phyloP scores from a whole-genome alignment of 2,888 invertebrate genomes.

The Euspilapteryx auroguttella region DNA sequence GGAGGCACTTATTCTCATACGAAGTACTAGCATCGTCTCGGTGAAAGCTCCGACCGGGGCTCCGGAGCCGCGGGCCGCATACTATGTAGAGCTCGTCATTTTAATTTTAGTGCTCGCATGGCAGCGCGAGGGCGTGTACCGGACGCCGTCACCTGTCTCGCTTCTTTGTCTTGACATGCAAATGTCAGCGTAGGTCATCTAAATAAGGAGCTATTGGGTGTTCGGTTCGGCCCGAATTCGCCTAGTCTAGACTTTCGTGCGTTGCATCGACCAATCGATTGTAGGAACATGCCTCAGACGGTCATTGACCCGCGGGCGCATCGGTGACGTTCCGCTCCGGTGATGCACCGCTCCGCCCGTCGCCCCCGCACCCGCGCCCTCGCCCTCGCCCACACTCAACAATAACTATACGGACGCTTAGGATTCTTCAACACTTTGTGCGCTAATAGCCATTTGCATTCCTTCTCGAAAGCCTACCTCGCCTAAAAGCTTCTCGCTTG shows the following conservation, averaged over 20 bases:
- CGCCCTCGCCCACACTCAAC: not conserved
- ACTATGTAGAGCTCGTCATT: slow-evolving; percentile 24
- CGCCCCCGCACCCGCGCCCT: not conserved
- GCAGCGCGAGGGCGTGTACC: slow-evolving; percentile 23
- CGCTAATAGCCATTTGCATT: no score
- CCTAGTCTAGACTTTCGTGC: slow-evolving; percentile 47
- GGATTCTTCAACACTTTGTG: no score
- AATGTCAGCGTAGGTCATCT: slow-evolving; percentile 58
- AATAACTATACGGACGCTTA: no score
- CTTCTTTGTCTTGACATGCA: slow-evolving; percentile 53
- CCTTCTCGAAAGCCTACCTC: no score
- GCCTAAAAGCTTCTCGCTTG: no score
- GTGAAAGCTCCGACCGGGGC: slow-evolving; percentile 48
- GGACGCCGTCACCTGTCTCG: slow-evolving; percentile 43
- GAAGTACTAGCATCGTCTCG: slow-evolving; percentile 23
- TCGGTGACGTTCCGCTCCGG: slow-evolving; percentile 58
- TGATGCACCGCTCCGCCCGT: slow-evolving; percentile 41
- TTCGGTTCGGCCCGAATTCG: slow-evolving; percentile 20
- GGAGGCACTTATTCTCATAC: no score
- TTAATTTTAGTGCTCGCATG: slow-evolving; percentile 37
- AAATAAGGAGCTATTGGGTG: slow-evolving; percentile 46
- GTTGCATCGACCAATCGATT: slow-evolving; percentile 58
- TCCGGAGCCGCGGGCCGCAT: slow-evolving; percentile 10
- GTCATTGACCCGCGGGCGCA: slow-evolving; percentile 55
- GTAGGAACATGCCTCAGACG: slow-evolving; percentile 46